These are phyloP conservation scores for Chaetodon auriga DNA, from an alignment of 2,113 vertebrate genomes.

Conservation along the genomic window DNA sequence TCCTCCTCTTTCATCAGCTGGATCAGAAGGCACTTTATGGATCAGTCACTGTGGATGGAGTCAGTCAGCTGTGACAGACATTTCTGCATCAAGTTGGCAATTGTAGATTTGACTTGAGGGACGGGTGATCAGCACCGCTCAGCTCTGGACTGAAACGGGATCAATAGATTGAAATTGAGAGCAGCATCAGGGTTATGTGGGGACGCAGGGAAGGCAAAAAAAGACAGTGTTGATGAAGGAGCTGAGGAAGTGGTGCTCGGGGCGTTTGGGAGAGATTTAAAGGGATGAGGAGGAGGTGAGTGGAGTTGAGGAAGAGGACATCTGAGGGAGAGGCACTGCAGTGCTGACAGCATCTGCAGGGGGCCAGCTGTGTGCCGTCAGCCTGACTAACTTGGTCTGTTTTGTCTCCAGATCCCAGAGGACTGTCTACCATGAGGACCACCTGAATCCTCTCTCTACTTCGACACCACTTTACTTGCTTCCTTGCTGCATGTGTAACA, in stretches of 20 bases:
- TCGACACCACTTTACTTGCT: not conserved
- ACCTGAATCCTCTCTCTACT: constrained; percentile 14
- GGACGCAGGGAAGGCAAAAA: not conserved
- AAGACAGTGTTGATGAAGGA: constrained; percentile 28
- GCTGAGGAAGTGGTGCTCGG: constrained; percentile 4
- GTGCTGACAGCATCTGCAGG: constrained; percentile 74
- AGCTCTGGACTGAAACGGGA: constrained; percentile 23
- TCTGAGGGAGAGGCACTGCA: constrained; percentile 46
- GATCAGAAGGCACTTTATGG: constrained; percentile 6
- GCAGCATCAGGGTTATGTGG: constrained; percentile 9
- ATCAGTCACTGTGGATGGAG: not conserved
- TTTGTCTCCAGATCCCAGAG: constrained; percentile 15
- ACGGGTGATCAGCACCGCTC: constrained; percentile 1
- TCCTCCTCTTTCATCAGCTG: not conserved
- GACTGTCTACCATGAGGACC: constrained; percentile 7
- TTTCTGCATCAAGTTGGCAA: not conserved
- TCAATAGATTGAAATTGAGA: constrained; percentile 56
- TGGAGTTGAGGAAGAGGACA: constrained; percentile 11
- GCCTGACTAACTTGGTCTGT: constrained; percentile 65
- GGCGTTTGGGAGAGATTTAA: constrained; percentile 23
- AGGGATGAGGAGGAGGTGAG: constrained; percentile 3
- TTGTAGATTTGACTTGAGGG: constrained; percentile 31
- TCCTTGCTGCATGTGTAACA: not conserved
- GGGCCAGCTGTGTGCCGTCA: constrained; percentile 46
- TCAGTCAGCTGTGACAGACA: not conserved